Evolutionary conservation across 2,113 vertebrate species (phyloP), one percentile per base, ranked within the genome.

Genomic region (Clinocottus analis): DNA sequence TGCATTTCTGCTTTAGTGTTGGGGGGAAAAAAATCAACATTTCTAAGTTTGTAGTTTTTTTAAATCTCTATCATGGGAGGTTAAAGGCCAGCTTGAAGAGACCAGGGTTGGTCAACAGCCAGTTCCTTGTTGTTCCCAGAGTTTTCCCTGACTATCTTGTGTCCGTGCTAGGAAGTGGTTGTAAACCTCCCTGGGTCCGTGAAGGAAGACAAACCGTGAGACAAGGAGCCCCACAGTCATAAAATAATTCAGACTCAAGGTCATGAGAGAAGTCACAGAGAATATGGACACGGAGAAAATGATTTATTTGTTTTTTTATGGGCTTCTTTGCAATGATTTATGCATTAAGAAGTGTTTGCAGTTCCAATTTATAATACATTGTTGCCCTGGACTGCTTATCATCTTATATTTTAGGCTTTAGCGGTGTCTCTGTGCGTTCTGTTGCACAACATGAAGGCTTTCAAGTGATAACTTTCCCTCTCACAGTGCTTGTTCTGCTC

Each of bases 231-330:
- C 23, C 81, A 39, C 47, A 61, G 33, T 39, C 21, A 75, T 73
- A 64, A 45, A 79, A 75, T 5, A 1, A 75, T 80, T 62, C 25
- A 77, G 66, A 33, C 31, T 49, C 27, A 31, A 89, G 90, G 89
- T 90, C 91, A 74, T 90, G 90, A 82, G 91, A 93, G 80, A 89
- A 90, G 88, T 87, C 85, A 68, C 33, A 16, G 49, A 68, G 51
- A 90, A 82, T 75, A 2, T 47, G 55, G 19, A 77, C 19, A 41
- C 25, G 19, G 39, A 77, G 55, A 64, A 43, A 65, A 70, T 64
- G 1, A 85, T 87, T 80, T 62, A 66, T 65, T 72, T 75, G 17
- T 19, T 61, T 49, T 72, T 64, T 63, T 31, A 55, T 19, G 41
- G 41, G 27, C 31, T 62, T 78, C 43, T 75, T 65, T 67, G 65